Evolutionary conservation across 2,888 invertebrate species (phyloP).

Genomic region (Thereva nobilitata): DNA sequence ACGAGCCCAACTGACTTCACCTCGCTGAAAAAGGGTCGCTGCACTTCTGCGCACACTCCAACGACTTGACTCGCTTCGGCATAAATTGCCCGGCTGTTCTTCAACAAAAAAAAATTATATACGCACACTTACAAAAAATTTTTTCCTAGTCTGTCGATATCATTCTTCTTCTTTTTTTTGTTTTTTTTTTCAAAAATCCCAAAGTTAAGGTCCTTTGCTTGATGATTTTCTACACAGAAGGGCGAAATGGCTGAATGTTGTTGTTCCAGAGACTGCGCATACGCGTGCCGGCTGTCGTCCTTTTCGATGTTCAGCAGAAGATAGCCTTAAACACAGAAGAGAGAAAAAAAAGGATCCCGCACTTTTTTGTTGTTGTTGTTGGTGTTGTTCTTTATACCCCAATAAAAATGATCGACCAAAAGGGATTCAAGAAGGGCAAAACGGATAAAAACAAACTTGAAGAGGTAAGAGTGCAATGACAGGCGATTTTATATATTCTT

Average conservation of each 20-base stretch:
- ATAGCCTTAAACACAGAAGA: no score
- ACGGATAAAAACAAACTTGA: not conserved
- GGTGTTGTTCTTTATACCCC: no score
- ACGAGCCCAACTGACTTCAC: slow-evolving; percentile 15
- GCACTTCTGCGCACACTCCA: slow-evolving; percentile 20
- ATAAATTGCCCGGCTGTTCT: slow-evolving; percentile 33
- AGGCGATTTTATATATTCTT: slow-evolving; percentile 1
- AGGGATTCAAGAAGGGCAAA: slow-evolving; percentile 6
- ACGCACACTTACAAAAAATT: no score
- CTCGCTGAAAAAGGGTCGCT: slow-evolving; percentile 5
- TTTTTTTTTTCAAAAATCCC: no score
- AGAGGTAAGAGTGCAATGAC: slow-evolving; percentile 29
- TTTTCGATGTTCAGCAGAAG: not conserved
- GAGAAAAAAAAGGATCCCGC: slow-evolving; percentile 9
- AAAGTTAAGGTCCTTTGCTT: no score
- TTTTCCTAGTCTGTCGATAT: no score
- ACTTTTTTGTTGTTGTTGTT: not conserved
- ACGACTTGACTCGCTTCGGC: slow-evolving; percentile 16
- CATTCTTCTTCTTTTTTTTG: no score
- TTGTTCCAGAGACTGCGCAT: slow-evolving; percentile 27
- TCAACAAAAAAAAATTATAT: not conserved
- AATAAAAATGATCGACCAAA: not conserved
- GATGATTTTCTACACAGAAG: not conserved
- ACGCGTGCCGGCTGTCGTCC: slow-evolving; percentile 34
- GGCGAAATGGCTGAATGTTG: slow-evolving; percentile 1